Conservation (phyloP, 2,113 vertebrate species). For the Podilymbus podiceps region DNA sequence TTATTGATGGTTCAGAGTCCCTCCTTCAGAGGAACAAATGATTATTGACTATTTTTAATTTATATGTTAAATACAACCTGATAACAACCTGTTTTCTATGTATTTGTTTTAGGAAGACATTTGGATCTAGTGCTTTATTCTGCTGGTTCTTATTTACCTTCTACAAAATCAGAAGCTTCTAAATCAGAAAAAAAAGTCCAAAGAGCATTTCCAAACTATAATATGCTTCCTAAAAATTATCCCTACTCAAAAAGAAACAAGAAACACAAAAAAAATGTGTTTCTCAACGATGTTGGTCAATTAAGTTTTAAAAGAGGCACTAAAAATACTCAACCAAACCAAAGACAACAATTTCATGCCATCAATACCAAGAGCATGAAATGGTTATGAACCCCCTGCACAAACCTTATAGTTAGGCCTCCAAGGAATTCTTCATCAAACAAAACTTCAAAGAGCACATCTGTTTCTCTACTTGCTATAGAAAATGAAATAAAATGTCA, state of each 20-base stretch:
- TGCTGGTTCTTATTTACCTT: not conserved
- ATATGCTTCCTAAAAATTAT: not conserved
- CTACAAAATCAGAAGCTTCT: not conserved
- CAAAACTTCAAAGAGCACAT: constrained; percentile 95
- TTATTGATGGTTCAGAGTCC: not conserved
- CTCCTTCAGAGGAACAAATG: not conserved
- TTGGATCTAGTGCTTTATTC: not conserved
- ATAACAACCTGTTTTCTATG: not conserved
- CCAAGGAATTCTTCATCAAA: constrained; percentile 97
- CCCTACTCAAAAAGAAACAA: not conserved
- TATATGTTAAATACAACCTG: not conserved
- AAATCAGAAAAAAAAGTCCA: not conserved
- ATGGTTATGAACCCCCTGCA: not conserved
- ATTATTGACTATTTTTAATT: not conserved
- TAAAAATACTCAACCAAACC: not conserved
- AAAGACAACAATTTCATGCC: not conserved
- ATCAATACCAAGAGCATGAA: not conserved
- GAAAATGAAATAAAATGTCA: constrained; percentile 19
- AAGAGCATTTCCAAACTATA: not conserved
- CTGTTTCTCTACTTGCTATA: constrained; percentile 89
- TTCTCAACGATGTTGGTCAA: not conserved
- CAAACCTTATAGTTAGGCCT: constrained; percentile 92
- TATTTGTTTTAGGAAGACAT: not conserved
- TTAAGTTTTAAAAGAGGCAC: not conserved
- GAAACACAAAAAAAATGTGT: not conserved